Conservation (phyloP, 2,888 invertebrate genomes). For the Bombyx huttoni region DNA sequence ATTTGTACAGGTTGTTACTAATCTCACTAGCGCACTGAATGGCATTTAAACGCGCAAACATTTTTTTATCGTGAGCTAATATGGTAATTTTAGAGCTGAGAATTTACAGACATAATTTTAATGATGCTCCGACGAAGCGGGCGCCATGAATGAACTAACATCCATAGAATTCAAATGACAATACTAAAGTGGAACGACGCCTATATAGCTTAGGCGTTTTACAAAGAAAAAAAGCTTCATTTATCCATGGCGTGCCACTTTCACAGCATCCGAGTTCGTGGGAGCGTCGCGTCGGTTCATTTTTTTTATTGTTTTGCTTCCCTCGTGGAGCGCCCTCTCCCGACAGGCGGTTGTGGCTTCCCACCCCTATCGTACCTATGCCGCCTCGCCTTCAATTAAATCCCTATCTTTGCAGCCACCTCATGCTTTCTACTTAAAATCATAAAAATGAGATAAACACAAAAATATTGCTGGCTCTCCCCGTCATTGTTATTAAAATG, state of each 20-base stretch:
- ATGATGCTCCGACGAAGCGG: slow-evolving; percentile 32
- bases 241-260: slow-evolving; percentile 70
- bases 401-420: slow-evolving; percentile 60
- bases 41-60: neutral
- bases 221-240: slow-evolving; percentile 67
- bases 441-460: slow-evolving; percentile 63
- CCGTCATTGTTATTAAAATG: slow-evolving; percentile 46
- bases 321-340: slow-evolving; percentile 29
- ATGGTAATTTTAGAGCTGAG: slow-evolving; percentile 6
- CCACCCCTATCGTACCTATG: slow-evolving; percentile 28
- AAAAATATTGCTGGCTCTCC: slow-evolving; percentile 55
- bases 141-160: slow-evolving; percentile 55
- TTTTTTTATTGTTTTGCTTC: slow-evolving; percentile 62
- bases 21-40: too few species aligned
- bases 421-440: slow-evolving; percentile 61
- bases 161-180: slow-evolving; percentile 60
- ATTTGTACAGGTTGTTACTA: too few species aligned
- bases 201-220: slow-evolving; percentile 63
- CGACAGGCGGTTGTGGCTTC: slow-evolving; percentile 35
- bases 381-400: slow-evolving; percentile 66
- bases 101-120: slow-evolving; percentile 32
- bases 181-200: slow-evolving; percentile 60
- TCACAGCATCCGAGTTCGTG: slow-evolving; percentile 68
- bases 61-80: slow-evolving; percentile 3
- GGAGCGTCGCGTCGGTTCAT: slow-evolving; percentile 51